Conservation (phyloP, 2,113 vertebrate species). For the Triplophysa rosa region DNA sequence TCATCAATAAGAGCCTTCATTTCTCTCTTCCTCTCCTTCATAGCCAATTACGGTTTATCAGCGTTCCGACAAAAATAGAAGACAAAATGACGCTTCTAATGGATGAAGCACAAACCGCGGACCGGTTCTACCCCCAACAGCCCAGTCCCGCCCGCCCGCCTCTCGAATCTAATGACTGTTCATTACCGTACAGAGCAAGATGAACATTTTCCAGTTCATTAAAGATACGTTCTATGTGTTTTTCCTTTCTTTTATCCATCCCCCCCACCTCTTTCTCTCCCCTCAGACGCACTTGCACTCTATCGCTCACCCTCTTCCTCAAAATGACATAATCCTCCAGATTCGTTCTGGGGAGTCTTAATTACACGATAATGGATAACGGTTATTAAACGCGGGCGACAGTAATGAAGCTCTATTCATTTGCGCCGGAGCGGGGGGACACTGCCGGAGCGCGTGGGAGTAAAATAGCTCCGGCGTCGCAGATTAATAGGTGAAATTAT, state of each 20-base stretch:
- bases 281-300: constrained; percentile 58
- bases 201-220: constrained; percentile 99
- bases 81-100: constrained; percentile 95
- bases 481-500: constrained; percentile 99
- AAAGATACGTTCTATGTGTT: constrained; percentile 97
- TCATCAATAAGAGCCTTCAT: constrained; percentile 73
- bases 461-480: constrained; percentile 91
- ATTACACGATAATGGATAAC: constrained; percentile 99
- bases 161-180: constrained; percentile 92
- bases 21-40: constrained; percentile 62
- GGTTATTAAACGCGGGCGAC: constrained; percentile 97
- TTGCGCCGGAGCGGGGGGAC: constrained; percentile 71
- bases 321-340: constrained; percentile 90
- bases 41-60: constrained; percentile 91
- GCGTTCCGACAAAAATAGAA: constrained; percentile 99
- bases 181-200: constrained; percentile 96
- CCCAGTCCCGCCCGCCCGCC: constrained; percentile 78
- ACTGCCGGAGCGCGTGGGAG: constrained; percentile 85
- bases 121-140: constrained; percentile 74
- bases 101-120: constrained; percentile 94
- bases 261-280: constrained; percentile 18
- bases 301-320: constrained; percentile 59
- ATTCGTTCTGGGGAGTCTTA: constrained; percentile 98
- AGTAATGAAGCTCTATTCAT: constrained; percentile 99
- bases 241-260: constrained; percentile 65